A percentile compares a stretch with the other conserved stretches of the same genome.
phyloP scores from a whole-genome alignment of 2,113 vertebrate species.

The Nannospalax galili region DNA sequence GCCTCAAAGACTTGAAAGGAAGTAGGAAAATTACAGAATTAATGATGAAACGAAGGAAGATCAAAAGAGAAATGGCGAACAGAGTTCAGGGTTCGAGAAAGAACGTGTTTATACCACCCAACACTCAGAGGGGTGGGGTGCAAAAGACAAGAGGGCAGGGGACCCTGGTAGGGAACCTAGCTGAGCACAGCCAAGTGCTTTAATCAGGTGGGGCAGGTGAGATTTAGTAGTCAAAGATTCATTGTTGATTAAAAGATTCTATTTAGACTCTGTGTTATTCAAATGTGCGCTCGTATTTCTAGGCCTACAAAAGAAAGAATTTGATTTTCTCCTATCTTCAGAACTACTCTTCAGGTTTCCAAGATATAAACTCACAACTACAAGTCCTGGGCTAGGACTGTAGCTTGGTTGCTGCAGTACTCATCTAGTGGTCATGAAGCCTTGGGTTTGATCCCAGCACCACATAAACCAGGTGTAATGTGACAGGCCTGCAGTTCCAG shows the following conservation, averaged over 20 bases:
- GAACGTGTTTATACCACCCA: neutral
- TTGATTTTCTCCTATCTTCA: neutral
- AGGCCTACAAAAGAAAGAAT: neutral
- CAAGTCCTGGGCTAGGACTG: neutral
- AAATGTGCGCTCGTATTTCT: neutral
- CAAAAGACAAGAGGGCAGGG: neutral
- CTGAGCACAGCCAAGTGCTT: no score
- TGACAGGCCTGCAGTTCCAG: neutral
- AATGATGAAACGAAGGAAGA: neutral
- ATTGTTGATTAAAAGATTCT: neutral
- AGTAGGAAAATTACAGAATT: slow-evolving; percentile 37
- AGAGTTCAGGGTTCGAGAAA: neutral
- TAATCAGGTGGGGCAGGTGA: neutral
- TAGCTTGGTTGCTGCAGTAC: neutral
- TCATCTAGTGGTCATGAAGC: neutral
- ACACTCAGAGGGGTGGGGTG: fast-evolving
- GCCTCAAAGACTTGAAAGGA: neutral
- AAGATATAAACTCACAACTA: neutral
- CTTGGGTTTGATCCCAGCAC: neutral
- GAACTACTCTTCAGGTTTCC: neutral
- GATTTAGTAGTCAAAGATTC: neutral
- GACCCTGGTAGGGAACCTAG: neutral
- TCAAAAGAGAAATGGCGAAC: slow-evolving; percentile 4
- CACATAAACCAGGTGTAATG: neutral
- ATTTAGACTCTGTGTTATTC: neutral